phyloP scores from a whole-genome alignment of 1,140 invertebrate genomes.

The Bombyx mandarina region DNA sequence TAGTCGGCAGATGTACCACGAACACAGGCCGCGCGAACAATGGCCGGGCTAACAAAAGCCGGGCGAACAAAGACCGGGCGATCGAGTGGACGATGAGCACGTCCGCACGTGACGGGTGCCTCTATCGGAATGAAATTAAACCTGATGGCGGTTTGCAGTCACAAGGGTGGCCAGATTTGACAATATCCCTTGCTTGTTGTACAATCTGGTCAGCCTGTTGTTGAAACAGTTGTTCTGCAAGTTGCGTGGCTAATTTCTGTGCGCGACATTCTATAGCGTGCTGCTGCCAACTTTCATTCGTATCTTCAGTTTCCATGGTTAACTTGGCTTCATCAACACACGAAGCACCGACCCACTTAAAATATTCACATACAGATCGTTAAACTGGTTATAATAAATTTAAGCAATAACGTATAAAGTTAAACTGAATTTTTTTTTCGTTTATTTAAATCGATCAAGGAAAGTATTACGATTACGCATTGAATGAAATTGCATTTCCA shows the following conservation, averaged over 20 bases:
- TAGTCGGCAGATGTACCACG: no score
- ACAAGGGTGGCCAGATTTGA: constrained; percentile 36
- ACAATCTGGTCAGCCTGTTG: constrained; percentile 39
- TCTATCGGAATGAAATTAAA: no score
- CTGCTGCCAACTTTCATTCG: constrained; percentile 31
- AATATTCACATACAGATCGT: background rate
- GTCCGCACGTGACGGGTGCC: no score
- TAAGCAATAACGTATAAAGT: background rate
- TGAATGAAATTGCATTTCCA: background rate
- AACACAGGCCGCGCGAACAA: no score
- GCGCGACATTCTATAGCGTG: constrained; percentile 34
- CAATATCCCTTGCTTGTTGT: constrained; percentile 33
- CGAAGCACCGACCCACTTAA: constrained; percentile 47
- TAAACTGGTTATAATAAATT: background rate
- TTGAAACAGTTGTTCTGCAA: constrained; percentile 48
- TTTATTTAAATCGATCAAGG: no score
- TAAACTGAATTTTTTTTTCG: no score
- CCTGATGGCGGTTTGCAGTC: constrained; percentile 27
- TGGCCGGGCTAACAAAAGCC: no score
- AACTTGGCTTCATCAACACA: constrained; percentile 34
- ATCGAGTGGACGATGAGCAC: no score
- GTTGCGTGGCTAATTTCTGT: constrained; percentile 36
- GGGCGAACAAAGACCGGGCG: no score
- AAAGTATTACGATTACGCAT: no score
- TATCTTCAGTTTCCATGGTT: constrained; percentile 13